Evolutionary conservation across 2,888 invertebrate genomes (phyloP), one percentile per base, ranked within the genome.

Genomic region (Lobophora halterata): DNA sequence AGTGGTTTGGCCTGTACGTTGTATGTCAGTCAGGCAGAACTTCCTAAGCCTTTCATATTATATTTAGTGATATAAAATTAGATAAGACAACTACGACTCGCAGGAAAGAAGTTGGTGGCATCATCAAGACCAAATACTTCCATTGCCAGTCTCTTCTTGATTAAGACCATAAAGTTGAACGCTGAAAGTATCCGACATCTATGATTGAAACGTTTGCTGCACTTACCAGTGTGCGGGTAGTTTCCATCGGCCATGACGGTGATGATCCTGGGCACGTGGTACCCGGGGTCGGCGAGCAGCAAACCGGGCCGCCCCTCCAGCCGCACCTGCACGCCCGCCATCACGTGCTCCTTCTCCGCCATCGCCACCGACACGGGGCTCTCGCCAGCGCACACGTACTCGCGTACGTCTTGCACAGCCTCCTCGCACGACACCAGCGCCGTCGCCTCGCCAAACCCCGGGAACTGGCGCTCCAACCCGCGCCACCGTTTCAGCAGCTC

Each of bases 341-440:
- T 89, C 23, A 95, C 95, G 76, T 97, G 97, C 73, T 97, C 97
- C 78, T 96, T 97, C 77, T 96, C 96, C 7, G 94, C 91, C 28
- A 88, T 89, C 19, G 91, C 89, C 49, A 90, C 89, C 43, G 89
- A 87, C 10, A 88, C 88, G 3, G 91, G 89, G 4, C 80, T 67
- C 28, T 89, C 89, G 4, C 90, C 89, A 36, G 88, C 80, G 19
- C 36, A 32, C 49, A 90, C 89, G 52, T 90, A 90, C 30, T 90
- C 88, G 48, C 88, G 82, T 26, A 88, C 79, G 35, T 90, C 79
- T 25, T 86, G 88, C 45, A 93, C 91, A 45, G 94, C 93, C 83
- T 97, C 97, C 82, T 97, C 97, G 69, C 96, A 97, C 6, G 97
- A 97, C 29, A 93, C 93, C 57, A 97, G 87, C 5, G 69, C 65